Base-by-base conservation (phyloP, 2,888 invertebrate genomes). In the Diplolepis rosae region DNA sequence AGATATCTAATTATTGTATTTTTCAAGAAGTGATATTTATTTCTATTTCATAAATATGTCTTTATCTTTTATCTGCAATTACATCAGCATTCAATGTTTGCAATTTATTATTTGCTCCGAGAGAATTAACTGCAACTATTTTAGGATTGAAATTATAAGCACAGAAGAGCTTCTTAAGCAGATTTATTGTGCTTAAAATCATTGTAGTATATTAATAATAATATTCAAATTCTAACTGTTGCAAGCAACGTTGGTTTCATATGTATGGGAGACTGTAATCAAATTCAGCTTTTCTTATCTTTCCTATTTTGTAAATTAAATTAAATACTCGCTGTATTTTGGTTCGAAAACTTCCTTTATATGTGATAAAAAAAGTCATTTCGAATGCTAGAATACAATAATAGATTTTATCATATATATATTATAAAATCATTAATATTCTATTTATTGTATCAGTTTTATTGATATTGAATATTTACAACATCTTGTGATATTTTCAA, bases 401-500 rank as follows among this genome's bases (percentile, higher is more conserved):
- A 18, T 15, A 18, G 5, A 42, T 5, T 15, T 42, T 18, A 45
- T 18, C 9, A 9, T 9, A 9, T 45, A n/a, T 5, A 30, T 30
- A 7, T 30, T 30, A 30, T 30, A 30, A 18, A 45, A 45, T 18
- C 45, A 45, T 18, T 45, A 3, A 18, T 45, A 45, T 18, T 7
- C 6, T 65, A 48, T 50, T 66, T 24, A 51, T 65, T 42, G n/a
- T 48, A 61, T 27, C 22, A 39, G 18, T 50, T 51, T 56, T 4
- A 24, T 22, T 24, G 22, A 22, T 11, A 32, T 22, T 35, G 30
- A 11, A 45, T 66, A 50, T 51, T 32, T 50, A 66, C 15, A 52
- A 32, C 24, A 4, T 61, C 54, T 24, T 65, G 54, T 56, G 54
- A 51, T 68, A 48, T 68, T 56, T 35, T 35, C 56, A 35, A 22